Percentiles rank a stretch among this genome's conserved stretches.
These are phyloP conservation scores for Nothoprocta pentlandii DNA, from an alignment of 2,113 vertebrate species.

Conservation along the genomic window DNA sequence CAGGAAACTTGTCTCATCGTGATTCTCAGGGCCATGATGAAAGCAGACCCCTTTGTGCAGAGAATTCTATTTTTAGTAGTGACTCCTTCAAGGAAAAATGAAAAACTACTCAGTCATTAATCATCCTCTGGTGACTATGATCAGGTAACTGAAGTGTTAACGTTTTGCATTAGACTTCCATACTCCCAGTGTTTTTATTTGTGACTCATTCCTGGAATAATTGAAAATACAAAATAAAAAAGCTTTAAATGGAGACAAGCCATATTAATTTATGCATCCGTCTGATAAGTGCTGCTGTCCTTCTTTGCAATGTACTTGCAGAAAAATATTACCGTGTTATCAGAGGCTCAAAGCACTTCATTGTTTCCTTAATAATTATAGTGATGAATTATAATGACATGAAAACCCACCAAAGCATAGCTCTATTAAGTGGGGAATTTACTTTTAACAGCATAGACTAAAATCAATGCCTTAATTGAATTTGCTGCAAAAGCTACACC, in stretches of 20 bases:
- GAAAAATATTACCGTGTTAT: neutral
- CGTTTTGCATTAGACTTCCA: neutral
- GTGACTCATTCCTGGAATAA: neutral
- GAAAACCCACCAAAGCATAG: conserved; percentile 5
- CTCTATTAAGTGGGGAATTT: neutral
- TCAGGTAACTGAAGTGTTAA: neutral
- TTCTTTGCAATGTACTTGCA: neutral
- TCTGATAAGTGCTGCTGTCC: neutral
- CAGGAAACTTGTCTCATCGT: neutral
- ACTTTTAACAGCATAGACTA: neutral
- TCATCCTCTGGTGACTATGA: neutral
- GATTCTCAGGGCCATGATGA: neutral
- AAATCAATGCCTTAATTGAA: neutral
- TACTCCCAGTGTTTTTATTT: neutral
- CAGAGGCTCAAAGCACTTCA: neutral
- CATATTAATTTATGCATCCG: neutral
- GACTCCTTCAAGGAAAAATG: neutral
- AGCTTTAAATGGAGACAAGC: neutral
- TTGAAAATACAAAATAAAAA: neutral
- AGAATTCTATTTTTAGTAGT: neutral
- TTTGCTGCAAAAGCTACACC: neutral
- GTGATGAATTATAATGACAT: conserved; percentile 19
- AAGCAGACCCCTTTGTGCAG: neutral
- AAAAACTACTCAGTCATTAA: neutral
- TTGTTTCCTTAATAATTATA: neutral